Percentiles rank a stretch among this genome's conserved stretches.
These are phyloP conservation scores for Phoenicopterus ruber DNA, from an alignment of 2,113 vertebrate genomes.

Conservation along the genomic window DNA sequence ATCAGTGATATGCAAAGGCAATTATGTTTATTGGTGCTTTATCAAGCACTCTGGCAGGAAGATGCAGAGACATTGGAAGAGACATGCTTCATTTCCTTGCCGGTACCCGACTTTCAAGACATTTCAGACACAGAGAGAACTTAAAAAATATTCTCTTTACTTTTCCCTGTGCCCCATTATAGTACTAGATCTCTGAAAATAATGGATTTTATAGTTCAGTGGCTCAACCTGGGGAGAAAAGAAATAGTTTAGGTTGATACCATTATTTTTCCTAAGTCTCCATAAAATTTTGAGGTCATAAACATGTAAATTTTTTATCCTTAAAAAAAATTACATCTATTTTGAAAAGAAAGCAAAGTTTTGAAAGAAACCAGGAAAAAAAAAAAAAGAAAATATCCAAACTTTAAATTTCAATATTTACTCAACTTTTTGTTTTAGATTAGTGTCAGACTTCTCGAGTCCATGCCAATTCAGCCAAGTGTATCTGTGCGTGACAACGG, in stretches of 20 bases:
- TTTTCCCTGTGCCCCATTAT: not conserved
- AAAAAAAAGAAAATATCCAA: not conserved
- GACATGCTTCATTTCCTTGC: not conserved
- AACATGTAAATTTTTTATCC: not conserved
- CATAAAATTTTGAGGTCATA: not conserved
- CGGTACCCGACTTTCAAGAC: not conserved
- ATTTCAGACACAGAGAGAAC: not conserved
- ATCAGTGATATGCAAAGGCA: slow-evolving; percentile 15
- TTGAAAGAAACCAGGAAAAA: not conserved
- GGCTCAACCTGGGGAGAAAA: not conserved
- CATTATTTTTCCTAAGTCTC: not conserved
- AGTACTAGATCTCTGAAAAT: not conserved
- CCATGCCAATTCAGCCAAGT: not conserved
- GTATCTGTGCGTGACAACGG: not conserved
- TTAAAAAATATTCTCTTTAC: not conserved
- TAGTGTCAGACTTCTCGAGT: not conserved
- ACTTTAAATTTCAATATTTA: not conserved
- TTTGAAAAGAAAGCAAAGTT: not conserved
- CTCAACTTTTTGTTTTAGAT: not conserved
- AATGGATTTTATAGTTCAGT: not conserved
- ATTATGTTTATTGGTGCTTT: slow-evolving; percentile 53
- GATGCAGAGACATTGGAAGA: not conserved
- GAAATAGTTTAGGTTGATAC: not conserved
- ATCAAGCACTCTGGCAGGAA: slow-evolving; percentile 4
- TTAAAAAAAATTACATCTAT: not conserved